Percentiles rank a stretch among this genome's conserved stretches.
These are phyloP conservation scores for Lumbricus terrestris DNA, from an alignment of 2,888 invertebrate species.

Conservation along the genomic window DNA sequence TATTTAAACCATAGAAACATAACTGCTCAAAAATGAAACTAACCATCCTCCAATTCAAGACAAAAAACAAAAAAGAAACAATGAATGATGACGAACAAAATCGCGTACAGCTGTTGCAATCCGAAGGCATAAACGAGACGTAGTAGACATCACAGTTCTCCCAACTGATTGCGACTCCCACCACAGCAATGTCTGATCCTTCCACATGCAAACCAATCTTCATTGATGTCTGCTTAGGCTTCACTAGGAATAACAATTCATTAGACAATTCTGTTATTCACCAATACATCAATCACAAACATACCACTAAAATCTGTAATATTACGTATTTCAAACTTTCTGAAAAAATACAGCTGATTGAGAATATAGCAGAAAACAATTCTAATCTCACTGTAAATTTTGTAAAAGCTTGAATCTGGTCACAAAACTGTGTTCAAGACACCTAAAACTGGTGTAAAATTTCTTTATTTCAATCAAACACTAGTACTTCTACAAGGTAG, in stretches of 20 bases:
- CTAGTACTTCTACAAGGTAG: too few species aligned
- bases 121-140: conserved; percentile 43
- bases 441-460: neutral
- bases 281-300: neutral
- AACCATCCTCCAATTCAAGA: neutral
- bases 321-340: neutral
- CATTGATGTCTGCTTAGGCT: neutral
- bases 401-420: neutral
- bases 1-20: neutral
- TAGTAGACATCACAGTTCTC: conserved; percentile 56
- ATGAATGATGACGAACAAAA: neutral
- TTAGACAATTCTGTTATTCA: neutral
- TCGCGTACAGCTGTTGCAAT: neutral
- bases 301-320: neutral
- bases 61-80: neutral
- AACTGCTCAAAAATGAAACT: neutral
- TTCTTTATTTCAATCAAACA: too few species aligned
- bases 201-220: conserved; percentile 12
- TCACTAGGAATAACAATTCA: neutral
- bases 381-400: neutral
- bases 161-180: conserved; percentile 58
- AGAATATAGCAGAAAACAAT: neutral
- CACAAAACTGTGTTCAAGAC: neutral
- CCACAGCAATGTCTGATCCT: conserved; percentile 40
- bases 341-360: neutral